Evolutionary conservation across 2,113 vertebrate genomes (phyloP).

Genomic region (Myotis lucifugus): DNA sequence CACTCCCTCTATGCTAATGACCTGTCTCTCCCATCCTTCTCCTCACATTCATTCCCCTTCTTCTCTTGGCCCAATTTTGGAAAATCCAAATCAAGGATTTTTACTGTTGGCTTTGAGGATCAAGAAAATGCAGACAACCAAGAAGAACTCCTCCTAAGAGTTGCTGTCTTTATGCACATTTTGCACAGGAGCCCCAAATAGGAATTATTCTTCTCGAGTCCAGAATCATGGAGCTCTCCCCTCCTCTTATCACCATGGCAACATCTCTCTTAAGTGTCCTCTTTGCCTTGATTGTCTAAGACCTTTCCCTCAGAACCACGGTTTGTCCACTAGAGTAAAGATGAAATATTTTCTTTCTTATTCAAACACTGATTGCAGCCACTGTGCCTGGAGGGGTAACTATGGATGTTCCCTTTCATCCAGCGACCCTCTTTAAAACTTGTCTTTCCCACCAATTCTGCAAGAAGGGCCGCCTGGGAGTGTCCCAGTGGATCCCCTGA

Average conservation of each 20-base stretch:
- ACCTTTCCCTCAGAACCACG: neutral
- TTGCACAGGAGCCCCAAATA: neutral
- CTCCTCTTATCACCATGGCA: neutral
- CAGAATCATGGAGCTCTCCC: neutral
- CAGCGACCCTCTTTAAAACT: neutral
- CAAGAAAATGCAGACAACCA: slow-evolving; percentile 2
- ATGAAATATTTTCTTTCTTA: neutral
- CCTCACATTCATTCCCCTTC: neutral
- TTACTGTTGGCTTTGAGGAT: slow-evolving; percentile 37
- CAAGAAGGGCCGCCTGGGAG: neutral
- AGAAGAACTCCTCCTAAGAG: neutral
- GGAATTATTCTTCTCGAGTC: neutral
- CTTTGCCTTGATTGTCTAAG: neutral
- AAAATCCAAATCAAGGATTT: slow-evolving; percentile 40
- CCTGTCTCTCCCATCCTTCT: neutral
- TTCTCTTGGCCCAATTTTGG: neutral
- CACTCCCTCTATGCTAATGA: neutral
- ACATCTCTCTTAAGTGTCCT: neutral
- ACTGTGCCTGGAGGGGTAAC: neutral
- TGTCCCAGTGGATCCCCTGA: neutral
- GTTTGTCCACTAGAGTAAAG: neutral
- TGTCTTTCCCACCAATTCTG: neutral
- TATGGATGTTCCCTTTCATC: neutral
- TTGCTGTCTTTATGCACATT: neutral
- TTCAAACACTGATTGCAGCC: neutral